Base-by-base conservation (phyloP, 2,888 invertebrate species). In the Pachydiplax longipennis region DNA sequence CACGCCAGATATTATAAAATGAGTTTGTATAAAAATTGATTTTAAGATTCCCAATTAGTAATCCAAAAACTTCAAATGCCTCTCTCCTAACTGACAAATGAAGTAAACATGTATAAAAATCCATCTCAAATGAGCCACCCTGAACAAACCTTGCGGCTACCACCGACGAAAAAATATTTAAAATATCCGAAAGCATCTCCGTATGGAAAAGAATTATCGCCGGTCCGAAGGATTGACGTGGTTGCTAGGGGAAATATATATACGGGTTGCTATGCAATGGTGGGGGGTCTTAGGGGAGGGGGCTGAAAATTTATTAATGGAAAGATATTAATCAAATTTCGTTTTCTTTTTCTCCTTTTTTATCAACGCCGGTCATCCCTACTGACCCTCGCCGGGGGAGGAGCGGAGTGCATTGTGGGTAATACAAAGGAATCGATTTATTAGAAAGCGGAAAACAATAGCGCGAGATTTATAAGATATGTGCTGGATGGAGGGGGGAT, bases 261-360 rank as follows among this genome's bases (percentile, higher is more conserved):
- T 87, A 87, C 61, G 58, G 37, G 73, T 73, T 73, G 6, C 73
- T 73, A 73, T 4, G 73, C 73, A 73, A 31, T 31, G 61, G 37
- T 18, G 31, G 53, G 83, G 53, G 83, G 53, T 13, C n/a, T 35
- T 3, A 35, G 35, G 35, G n/a, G 58, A 15, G 48, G 10, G 13
- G 58, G 31, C n/a, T 25, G 58, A 83, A 58, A 83, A 37, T 87
- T 87, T 61, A 37, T 87, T 87, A 87, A 87, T 87, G 87, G 87
- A 61, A 22, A 37, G 61, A 61, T 37, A 87, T 87, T 87, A 87
- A 87, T 87, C 87, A 87, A 37, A 35, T 58, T 73, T 31, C 31
- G 12, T 5, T 73, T 31, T 13, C 31, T 73, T 31, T 12, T 73
- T 10, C 25, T 37, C 15, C 18, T 35, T 61, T 37, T 61, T 61